phyloP scores from a whole-genome alignment of 2,113 vertebrate species.

The Syrrhaptes paradoxus region DNA sequence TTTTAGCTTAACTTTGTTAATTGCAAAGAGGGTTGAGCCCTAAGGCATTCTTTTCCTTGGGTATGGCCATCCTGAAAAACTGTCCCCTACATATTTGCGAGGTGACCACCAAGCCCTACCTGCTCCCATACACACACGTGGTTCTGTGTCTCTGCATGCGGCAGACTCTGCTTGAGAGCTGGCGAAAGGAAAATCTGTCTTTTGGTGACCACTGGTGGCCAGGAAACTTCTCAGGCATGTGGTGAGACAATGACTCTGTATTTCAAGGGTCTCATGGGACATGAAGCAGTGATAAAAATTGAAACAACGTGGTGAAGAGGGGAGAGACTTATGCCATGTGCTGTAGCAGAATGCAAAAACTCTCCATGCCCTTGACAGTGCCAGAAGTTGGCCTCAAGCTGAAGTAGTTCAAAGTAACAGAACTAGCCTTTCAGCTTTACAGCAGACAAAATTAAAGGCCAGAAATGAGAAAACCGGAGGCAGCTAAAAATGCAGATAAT shows the following conservation, averaged over 20 bases:
- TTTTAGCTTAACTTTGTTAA: background rate
- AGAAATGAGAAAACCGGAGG: background rate
- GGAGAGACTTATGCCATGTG: background rate
- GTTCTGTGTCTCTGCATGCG: background rate
- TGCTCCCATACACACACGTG: accelerated
- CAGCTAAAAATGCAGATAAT: background rate
- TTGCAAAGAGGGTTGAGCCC: background rate
- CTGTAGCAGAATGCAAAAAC: background rate
- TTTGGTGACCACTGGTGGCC: background rate
- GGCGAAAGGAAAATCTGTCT: background rate
- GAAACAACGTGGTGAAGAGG: background rate
- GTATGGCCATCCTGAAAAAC: background rate
- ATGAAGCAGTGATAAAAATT: background rate
- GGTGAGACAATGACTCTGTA: background rate
- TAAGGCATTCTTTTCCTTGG: background rate
- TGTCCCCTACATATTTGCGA: background rate
- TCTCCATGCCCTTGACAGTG: background rate
- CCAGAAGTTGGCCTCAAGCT: background rate
- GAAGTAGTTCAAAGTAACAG: background rate
- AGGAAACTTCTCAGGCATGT: background rate
- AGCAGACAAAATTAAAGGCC: background rate
- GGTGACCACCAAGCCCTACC: background rate
- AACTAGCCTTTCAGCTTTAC: background rate
- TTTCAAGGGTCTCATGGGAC: background rate
- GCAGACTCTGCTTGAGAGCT: background rate